Base-by-base conservation (phyloP, 2,113 vertebrate genomes). In the Marmota monax region DNA sequence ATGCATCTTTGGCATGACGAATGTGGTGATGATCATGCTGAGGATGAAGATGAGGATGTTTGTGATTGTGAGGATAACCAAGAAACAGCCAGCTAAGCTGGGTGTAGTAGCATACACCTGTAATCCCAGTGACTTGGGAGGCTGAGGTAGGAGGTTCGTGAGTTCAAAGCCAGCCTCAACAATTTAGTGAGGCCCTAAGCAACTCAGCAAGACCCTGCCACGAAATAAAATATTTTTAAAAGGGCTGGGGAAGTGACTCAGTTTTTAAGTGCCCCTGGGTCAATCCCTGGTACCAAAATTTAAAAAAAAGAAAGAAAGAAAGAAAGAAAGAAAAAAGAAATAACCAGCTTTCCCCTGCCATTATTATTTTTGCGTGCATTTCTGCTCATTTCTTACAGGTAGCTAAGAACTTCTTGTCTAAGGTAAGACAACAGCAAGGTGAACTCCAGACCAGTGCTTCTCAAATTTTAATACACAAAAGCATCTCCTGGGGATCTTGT, bases 381-480 rank as follows among this genome's bases (percentile, higher is more conserved):
- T 93, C 65, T 88, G 48, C 18, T 61, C 39, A 83, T 32, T 23
- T 84, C 39, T 74, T 32, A 61, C 17, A 95, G 39, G 11, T 5
- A 77, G 14, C 32, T 84, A 93, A 95, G 95, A 65, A 73, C 39
- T 69, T 79, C 45, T 88, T 61, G 79, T 94, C 76, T 82, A 76
- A 51, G 76, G 12, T 37, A 94, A 92, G 70, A 67, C 32, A 63
- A 82, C 65, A 70, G 37, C 34, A 87, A 89, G 67, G 67, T 61
- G 34, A 96, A 79, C 32, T 84, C 61, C 6, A 86, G 45, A 88
- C 12, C 4, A 82, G 17, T 37, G 61, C 13, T 82, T 93, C 67
- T 88, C 20, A 53, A 61, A 74, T 84, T 84, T 88, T 61, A 90
- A 67, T 56, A n/a, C 74, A 61, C 70, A 51, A 88, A 83, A 96